Conservation (phyloP, 2,888 invertebrate genomes). For the Dasysyrphus tricinctus region DNA sequence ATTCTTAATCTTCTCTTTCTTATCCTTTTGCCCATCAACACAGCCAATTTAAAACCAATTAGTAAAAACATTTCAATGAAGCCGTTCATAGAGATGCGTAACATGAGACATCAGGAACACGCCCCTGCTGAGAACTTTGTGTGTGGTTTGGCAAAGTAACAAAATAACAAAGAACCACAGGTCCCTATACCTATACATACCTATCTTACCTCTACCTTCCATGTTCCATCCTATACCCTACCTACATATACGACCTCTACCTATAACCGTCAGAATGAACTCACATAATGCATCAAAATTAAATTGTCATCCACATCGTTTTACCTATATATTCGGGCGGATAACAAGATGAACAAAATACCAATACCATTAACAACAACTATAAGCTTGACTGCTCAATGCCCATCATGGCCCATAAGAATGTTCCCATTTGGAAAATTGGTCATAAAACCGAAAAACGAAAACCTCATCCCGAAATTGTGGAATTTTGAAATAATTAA, state of each 20-base stretch:
- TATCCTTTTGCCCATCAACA: slow-evolving; percentile 75
- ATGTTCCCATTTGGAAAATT: slow-evolving; percentile 74
- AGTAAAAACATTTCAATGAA: slow-evolving; percentile 75
- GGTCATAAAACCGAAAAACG: slow-evolving; percentile 64
- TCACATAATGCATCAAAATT: slow-evolving; percentile 75
- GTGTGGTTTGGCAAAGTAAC: slow-evolving; percentile 69
- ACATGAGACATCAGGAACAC: slow-evolving; percentile 72
- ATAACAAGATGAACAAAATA: slow-evolving; percentile 68
- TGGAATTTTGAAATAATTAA: slow-evolving; percentile 73
- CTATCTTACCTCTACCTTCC: too few relatives aligned
- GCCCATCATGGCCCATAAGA: slow-evolving; percentile 35
- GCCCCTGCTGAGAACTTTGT: slow-evolving; percentile 73
- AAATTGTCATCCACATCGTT: slow-evolving; percentile 74
- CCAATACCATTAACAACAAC: slow-evolving; percentile 56
- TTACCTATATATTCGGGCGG: slow-evolving; percentile 65
- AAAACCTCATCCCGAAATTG: slow-evolving; percentile 66
- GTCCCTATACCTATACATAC: not conserved
- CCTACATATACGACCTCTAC: not conserved
- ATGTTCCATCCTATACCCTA: not conserved
- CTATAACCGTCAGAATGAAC: slow-evolving; percentile 49
- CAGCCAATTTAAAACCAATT: slow-evolving; percentile 75
- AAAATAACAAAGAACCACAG: slow-evolving; percentile 66
- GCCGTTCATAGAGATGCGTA: slow-evolving; percentile 75
- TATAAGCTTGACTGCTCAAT: slow-evolving; percentile 15
- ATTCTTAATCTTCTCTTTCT: slow-evolving; percentile 57